These are phyloP conservation scores for Chorisops tibialis DNA, from an alignment of 2,888 invertebrate species.

Conservation along the genomic window DNA sequence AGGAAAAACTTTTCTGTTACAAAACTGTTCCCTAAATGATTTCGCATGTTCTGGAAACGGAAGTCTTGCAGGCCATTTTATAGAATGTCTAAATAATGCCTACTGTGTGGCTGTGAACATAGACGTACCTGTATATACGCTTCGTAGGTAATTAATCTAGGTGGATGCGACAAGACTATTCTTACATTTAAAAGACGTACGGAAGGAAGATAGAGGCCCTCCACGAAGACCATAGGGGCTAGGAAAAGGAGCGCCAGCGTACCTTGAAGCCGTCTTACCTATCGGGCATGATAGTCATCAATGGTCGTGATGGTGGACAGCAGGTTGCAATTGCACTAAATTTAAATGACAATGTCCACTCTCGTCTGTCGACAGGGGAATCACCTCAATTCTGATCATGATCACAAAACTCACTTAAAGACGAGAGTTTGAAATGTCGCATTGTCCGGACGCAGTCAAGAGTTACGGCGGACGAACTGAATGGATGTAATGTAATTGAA, in stretches of 20 bases:
- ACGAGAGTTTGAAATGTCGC: conserved; percentile 16
- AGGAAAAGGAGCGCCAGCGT: no score
- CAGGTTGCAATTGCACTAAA: conserved; percentile 7
- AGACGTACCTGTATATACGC: no score
- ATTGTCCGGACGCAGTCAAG: conserved; percentile 20
- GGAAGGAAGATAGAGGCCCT: no score
- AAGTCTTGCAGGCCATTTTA: conserved; percentile 23
- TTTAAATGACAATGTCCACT: conserved; percentile 16
- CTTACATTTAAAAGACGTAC: no score
- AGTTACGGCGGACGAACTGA: conserved; percentile 11
- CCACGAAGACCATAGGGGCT: no score
- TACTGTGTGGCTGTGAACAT: not conserved
- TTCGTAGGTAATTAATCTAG: no score
- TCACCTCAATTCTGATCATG: not conserved
- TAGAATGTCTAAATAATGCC: not conserved
- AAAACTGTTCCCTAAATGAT: conserved; percentile 24
- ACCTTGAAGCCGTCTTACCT: no score
- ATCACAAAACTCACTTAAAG: conserved; percentile 25
- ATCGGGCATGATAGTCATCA: no score
- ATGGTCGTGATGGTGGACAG: not conserved
- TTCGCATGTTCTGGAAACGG: conserved; percentile 25
- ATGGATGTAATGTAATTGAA: not conserved
- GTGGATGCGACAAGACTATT: no score
- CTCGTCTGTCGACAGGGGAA: no score
- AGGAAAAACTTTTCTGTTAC: conserved; percentile 23